Base-by-base conservation (phyloP, 2,888 invertebrate genomes). In the Mesopsocus fuscifrons region DNA sequence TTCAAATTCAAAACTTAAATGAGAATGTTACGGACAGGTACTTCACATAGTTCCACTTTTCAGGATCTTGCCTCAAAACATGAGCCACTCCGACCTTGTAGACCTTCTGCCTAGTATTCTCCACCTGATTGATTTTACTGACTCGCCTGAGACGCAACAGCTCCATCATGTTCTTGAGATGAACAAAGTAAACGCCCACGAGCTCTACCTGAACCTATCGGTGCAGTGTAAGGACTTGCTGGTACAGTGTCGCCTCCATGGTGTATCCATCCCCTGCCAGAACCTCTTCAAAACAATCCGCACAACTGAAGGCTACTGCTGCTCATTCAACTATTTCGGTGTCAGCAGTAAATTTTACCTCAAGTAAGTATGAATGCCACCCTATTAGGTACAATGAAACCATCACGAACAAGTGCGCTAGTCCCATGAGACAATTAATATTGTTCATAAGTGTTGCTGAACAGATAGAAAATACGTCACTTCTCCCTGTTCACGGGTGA, bases 281-380 rank as follows among this genome's bases (percentile, higher is more conserved):
- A 21, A 20, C 9, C 16, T 45, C 9, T 45, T 45, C 38, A 38
- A 21, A 21, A 38, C 21, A 13, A 35, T 31, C 4, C 34, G 40
- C 13, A 45, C 43, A 2, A 31, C 35, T 22, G 43, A 45, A n/a
- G 45, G 45, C 13, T 45, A 38, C 33, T 45, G 45, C 17, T 45
- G 45, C 22, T 45, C 45, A 8, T 45, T 45, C 31, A 45, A 45
- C 38, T 45, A 45, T 20, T 23, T 64, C 41, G 69, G 65, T 0
- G 51, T 62, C 2, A 57, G 60, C 13, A 55, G 53, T 42, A 53
- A 56, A 32, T 51, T 50, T 15, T 18, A 38, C 20, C 56, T 56
- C 49, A 46, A n/a, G 18, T 35, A 15, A 42, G 45, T 33, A 44
- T 43, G 1, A 11, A 26, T n/a, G n/a, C n/a, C n/a, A n/a, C n/a